Conservation (phyloP, 2,888 invertebrate genomes). For the Aleiodes leptofemur region DNA sequence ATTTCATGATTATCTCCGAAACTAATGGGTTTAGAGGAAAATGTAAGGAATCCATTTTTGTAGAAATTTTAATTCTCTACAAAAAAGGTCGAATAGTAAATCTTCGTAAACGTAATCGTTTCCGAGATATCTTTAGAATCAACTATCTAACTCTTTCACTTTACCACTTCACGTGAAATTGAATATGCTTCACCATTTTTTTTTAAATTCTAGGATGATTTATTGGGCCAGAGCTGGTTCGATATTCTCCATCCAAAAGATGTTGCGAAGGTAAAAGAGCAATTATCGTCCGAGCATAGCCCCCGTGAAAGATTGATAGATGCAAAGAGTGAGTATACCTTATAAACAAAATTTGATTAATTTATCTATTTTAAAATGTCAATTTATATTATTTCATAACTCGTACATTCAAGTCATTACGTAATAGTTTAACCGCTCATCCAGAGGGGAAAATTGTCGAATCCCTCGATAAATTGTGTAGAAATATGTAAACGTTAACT, state of each 20-base stretch:
- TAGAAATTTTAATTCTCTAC: too few relatives aligned
- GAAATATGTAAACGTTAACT: too few relatives aligned
- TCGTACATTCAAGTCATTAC: neutral
- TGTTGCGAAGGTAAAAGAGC: conserved; percentile 95
- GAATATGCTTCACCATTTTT: neutral
- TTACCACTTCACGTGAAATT: neutral
- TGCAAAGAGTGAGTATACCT: conserved; percentile 87
- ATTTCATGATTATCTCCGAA: too few relatives aligned
- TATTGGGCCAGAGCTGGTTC: conserved; percentile 94
- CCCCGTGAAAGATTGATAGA: conserved; percentile 93
- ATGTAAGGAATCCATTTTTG: too few relatives aligned
- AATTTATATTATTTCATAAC: conserved; percentile 7
- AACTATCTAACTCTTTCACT: too few relatives aligned
- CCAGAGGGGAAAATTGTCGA: neutral
- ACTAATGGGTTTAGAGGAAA: too few relatives aligned
- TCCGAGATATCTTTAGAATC: too few relatives aligned
- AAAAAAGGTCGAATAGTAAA: too few relatives aligned
- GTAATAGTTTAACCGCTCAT: neutral
- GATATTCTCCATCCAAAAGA: conserved; percentile 97
- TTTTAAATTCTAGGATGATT: conserved; percentile 80
- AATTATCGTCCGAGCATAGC: conserved; percentile 91
- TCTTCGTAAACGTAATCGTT: too few relatives aligned
- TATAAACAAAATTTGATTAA: conserved; percentile 6
- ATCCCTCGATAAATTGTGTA: neutral
- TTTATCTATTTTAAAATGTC: neutral